A percentile compares a stretch with the other conserved stretches of the same genome.
phyloP scores from a whole-genome alignment of 1,140 invertebrate species.

The Eumaeus atala region DNA sequence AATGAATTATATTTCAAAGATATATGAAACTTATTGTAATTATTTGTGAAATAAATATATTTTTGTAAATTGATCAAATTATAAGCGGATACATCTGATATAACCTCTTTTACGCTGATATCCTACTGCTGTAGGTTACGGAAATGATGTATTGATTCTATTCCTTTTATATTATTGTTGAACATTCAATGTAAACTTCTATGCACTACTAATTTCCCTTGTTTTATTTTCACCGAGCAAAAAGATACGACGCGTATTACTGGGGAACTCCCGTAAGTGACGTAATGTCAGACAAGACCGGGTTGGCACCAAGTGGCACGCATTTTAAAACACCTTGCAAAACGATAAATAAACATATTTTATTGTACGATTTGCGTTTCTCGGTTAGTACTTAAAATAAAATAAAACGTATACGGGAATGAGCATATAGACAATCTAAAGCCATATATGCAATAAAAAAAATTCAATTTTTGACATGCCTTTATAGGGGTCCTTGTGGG shows the following conservation, averaged over 20 bases:
- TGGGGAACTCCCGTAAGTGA: background rate
- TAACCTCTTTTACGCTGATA: constrained; percentile 6
- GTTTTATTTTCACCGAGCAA: too few relatives aligned
- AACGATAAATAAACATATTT: too few relatives aligned
- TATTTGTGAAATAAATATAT: constrained; percentile 6
- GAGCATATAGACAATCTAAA: too few relatives aligned
- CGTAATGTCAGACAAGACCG: background rate
- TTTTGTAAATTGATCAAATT: background rate
- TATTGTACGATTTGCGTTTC: too few relatives aligned
- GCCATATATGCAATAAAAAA: too few relatives aligned
- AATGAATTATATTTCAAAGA: constrained; percentile 12
- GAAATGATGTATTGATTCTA: constrained; percentile 1
- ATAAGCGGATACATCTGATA: constrained; percentile 7
- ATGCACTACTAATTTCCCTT: constrained; percentile 11
- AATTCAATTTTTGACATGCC: too few relatives aligned
- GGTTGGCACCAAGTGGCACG: background rate
- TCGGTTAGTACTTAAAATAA: too few relatives aligned
- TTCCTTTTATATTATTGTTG: constrained; percentile 10
- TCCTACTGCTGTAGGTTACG: background rate
- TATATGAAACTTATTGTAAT: constrained; percentile 5
- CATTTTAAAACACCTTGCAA: background rate
- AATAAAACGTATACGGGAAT: too few relatives aligned
- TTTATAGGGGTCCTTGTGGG: too few relatives aligned
- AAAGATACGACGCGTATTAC: background rate
- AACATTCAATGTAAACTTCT: constrained; percentile 8